Conservation (phyloP, 2,888 invertebrate species). For the Eilema caniola region DNA sequence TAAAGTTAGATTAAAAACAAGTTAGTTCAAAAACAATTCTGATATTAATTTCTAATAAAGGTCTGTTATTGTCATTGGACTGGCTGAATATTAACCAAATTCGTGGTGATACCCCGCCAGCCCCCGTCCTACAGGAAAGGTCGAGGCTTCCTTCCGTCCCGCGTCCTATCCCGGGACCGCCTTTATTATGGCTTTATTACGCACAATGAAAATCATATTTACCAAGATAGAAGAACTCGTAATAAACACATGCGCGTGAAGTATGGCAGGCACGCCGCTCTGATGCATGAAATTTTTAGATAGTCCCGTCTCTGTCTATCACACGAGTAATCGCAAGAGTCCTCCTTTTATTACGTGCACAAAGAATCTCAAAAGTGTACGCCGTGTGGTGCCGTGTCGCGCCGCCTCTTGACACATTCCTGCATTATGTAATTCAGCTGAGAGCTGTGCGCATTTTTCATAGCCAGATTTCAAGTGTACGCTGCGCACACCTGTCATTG, state of each 20-base stretch:
- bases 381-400: conserved; percentile 49
- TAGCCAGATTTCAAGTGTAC: conserved; percentile 74
- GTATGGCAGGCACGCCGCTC: conserved; percentile 58
- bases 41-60: conserved; percentile 48
- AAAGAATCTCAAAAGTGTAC: conserved; percentile 75
- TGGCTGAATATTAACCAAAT: conserved; percentile 52
- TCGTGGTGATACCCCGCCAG: conserved; percentile 53
- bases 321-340: conserved; percentile 66
- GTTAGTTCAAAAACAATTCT: conserved; percentile 33
- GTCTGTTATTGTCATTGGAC: conserved; percentile 38
- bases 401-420: conserved; percentile 69
- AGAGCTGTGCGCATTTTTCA: conserved; percentile 78
- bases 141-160: conserved; percentile 76
- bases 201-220: conserved; percentile 81
- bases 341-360: conserved; percentile 76
- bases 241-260: conserved; percentile 78
- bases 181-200: conserved; percentile 80
- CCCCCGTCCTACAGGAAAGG: conserved; percentile 70
- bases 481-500: conserved; percentile 77
- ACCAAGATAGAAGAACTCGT: conserved; percentile 73
- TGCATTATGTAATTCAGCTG: conserved; percentile 77
- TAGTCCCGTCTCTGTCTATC: conserved; percentile 34
- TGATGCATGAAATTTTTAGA: conserved; percentile 63
- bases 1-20: conserved; percentile 19
- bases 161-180: conserved; percentile 67